Evolutionary conservation across 2,113 vertebrate genomes (phyloP).

Genomic region (Sclerurus mexicanus): DNA sequence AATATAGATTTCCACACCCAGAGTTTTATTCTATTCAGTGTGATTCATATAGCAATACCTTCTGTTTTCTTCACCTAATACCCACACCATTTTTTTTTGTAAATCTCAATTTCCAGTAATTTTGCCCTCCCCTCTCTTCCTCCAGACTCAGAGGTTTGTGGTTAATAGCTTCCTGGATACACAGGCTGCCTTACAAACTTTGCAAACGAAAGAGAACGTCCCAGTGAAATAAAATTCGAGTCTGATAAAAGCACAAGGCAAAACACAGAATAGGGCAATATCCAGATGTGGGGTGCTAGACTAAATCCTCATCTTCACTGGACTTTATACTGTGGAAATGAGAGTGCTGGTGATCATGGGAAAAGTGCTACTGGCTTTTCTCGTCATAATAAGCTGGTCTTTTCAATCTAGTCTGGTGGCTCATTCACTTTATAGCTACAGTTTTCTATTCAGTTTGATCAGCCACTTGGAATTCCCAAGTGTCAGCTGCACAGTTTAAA

Average conservation of each 20-base stretch:
- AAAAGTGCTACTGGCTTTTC: slow-evolving; percentile 52
- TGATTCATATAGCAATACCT: not conserved
- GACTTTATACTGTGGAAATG: slow-evolving; percentile 2
- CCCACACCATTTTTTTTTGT: not conserved
- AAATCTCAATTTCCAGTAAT: not conserved
- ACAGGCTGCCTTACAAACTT: not conserved
- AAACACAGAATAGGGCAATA: not conserved
- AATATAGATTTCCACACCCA: not conserved
- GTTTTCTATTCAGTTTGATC: slow-evolving; percentile 65
- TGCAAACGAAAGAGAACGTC: not conserved
- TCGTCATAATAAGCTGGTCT: slow-evolving; percentile 42
- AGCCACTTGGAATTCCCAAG: slow-evolving; percentile 67
- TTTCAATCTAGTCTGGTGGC: slow-evolving; percentile 47
- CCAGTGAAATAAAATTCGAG: not conserved
- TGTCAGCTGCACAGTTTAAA: slow-evolving; percentile 59
- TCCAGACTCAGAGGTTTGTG: not conserved
- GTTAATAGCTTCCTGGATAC: slow-evolving; percentile 24
- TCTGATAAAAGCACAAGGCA: not conserved
- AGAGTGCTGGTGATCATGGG: slow-evolving; percentile 25
- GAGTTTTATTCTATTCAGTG: not conserved
- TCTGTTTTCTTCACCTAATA: not conserved
- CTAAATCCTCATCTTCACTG: not conserved
- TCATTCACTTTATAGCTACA: slow-evolving; percentile 61
- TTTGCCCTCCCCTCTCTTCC: not conserved
- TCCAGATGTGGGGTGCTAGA: not conserved